Base-by-base conservation (phyloP, 1,140 invertebrate genomes). In the Papilio aristodemus region DNA sequence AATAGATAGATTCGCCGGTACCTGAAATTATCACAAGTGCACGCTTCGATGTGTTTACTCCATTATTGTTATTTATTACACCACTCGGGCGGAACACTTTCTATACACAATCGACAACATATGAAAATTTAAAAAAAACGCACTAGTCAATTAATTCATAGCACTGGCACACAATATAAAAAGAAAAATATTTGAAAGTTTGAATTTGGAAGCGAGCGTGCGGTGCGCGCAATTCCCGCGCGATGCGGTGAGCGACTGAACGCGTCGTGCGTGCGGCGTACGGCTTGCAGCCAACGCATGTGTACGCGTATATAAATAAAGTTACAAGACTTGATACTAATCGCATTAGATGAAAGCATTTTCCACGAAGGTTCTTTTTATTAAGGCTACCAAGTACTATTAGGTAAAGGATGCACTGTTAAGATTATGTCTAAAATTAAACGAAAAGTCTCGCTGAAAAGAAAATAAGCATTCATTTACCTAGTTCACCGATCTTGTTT, bases 11-110 rank as follows among this genome's bases (percentile, higher is more conserved):
- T 50, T 72, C 83, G 81, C 59, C 70, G 78, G 74, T 73, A 79
- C 82, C 83, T 85, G 79, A 84, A 85, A 85, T 77, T 71, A 75
- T 71, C 57, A 71, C 74, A 75, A 68, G 72, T 80, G 83, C 78
- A 73, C 75, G 11, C 36, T 50, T 63, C 71, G 70, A 72, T 76
- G 71, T 32, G 6, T 72, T 77, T 78, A 84, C 71, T 74, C 66
- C 74, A 75, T 74, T 68, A 72, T 66, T 70, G 69, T 78, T 72
- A 76, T 77, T 75, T 76, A 71, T 70, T 25, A 69, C 67, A 72
- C 67, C 71, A 66, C 39, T 83, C 73, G 72, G 76, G 80, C 81
- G 81, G 72, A 77, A 82, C 81, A 78, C 82, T 85, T 80, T 85
- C 81, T 81, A 80, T 77, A 73, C 80, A 84, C 80, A 73, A 75